Percentiles rank a stretch among this genome's conserved stretches.
These are phyloP conservation scores for Poecilia wingei DNA, from an alignment of 2,797 vertebrate genomes.

Conservation along the genomic window DNA sequence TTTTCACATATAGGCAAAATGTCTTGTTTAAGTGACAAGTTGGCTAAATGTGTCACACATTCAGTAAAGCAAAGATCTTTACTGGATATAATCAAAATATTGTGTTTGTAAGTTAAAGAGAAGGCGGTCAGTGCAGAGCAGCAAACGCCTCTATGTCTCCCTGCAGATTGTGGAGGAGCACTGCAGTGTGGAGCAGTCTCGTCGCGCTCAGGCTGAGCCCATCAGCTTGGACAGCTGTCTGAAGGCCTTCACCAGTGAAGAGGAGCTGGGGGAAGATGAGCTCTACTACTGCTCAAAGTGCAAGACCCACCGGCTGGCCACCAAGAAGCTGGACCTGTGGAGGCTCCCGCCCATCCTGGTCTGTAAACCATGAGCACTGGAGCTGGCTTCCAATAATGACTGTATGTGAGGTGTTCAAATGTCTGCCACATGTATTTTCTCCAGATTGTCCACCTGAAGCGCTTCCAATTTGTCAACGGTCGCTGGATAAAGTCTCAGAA, in stretches of 20 bases:
- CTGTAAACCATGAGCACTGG: conserved; percentile 24
- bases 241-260: conserved; percentile 95
- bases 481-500: conserved; percentile 99
- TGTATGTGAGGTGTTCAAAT: background rate
- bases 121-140: background rate
- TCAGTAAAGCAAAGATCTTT: too few relatives aligned
- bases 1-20: too few relatives aligned
- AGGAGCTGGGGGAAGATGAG: conserved; percentile 96
- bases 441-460: conserved; percentile 97
- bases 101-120: background rate
- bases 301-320: conserved; percentile 94
- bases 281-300: conserved; percentile 99
- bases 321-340: conserved; percentile 99
- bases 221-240: conserved; percentile 97
- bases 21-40: too few relatives aligned
- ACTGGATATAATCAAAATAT: background rate
- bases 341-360: conserved; percentile 96
- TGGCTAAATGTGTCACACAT: too few relatives aligned
- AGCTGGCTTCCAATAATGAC: background rate
- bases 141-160: background rate
- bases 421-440: background rate
- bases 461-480: conserved; percentile 97
- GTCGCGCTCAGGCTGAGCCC: conserved; percentile 94
- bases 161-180: conserved; percentile 94
- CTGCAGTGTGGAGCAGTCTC: conserved; percentile 93